Evolutionary conservation across 2,888 invertebrate genomes (phyloP), one percentile per base, ranked within the genome.

Genomic region (Lasioglossum pauxillum): DNA sequence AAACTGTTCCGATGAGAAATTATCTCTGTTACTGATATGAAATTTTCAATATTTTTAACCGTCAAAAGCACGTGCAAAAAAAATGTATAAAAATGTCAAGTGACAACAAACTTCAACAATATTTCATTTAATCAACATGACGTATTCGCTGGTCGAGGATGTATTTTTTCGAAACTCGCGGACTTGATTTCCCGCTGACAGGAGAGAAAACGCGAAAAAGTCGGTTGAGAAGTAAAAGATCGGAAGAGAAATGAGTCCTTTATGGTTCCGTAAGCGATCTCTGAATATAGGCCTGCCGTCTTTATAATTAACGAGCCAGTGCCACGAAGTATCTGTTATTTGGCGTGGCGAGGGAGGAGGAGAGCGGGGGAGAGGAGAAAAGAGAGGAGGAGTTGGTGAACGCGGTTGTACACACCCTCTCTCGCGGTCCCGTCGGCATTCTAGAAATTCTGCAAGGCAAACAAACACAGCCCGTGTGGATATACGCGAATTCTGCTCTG

Each of bases 361-460:
- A 12, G 57, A 57, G 53, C 53, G 10, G n/a, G 4, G 23, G 1
- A 57, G n/a, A 57, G 57, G 57, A 57, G 57, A 57, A 57, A 57
- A 57, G n/a, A 57, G 57, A 57, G 57, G 57, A 69, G n/a, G 86
- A 79, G 87, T 87, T 80, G 82, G 75, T 16, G 64, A 88, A 69
- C 74, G 83, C 80, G 78, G 72, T 57, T 49, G 83, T 83, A 78
- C 72, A 79, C 90, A 90, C 87, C 79, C 90, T 75, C 78, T 75
- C 71, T 78, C 76, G 76, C 78, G 67, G 82, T 69, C 57, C 80
- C 85, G 86, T 89, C 81, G 89, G 80, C 90, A 88, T 92, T 90
- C 84, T 89, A 86, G 78, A 83, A 86, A 92, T 90, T 87, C 91
- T 85, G 81, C 69, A 38, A 75, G 88, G 80, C 73, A 77, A 80